Conservation (phyloP, 2,113 vertebrate genomes). For the Oncorhynchus kisutch region DNA sequence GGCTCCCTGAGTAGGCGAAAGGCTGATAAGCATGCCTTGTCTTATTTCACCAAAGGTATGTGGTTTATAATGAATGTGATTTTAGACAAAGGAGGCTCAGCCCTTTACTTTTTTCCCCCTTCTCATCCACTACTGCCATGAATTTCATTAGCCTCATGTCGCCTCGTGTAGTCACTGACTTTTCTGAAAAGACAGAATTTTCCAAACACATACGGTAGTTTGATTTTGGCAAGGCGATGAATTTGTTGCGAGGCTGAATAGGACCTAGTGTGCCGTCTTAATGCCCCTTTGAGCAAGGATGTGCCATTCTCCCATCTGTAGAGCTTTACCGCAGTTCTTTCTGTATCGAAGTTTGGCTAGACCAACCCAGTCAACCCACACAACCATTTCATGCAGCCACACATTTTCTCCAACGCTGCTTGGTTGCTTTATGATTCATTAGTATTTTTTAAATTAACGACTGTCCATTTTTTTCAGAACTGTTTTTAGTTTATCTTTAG, state of each 20-base stretch:
- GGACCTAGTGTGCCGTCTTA: neutral
- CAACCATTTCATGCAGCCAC: neutral
- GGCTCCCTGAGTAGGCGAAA: constrained; percentile 4
- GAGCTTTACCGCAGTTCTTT: too few relatives aligned
- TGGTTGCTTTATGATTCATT: neutral
- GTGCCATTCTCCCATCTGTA: neutral
- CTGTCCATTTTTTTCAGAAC: too few relatives aligned
- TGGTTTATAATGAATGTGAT: constrained; percentile 50
- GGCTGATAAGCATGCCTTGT: constrained; percentile 13
- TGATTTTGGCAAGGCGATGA: neutral
- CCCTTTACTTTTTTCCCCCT: neutral
- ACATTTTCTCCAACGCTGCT: neutral
- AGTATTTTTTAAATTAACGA: too few relatives aligned
- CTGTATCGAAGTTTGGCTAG: neutral
- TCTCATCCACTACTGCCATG: constrained; percentile 4
- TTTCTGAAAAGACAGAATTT: constrained; percentile 18
- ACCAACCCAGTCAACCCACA: neutral
- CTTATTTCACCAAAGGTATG: constrained; percentile 20
- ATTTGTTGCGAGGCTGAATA: neutral
- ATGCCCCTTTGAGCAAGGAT: neutral
- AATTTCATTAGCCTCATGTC: constrained; percentile 3
- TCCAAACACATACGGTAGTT: neutral
- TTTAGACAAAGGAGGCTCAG: constrained; percentile 22
- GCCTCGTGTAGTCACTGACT: neutral
- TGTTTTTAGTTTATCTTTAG: neutral